Evolutionary conservation across 2,888 invertebrate species (phyloP), one percentile per base, ranked within the genome.

Genomic region (Melipona bicolor): DNA sequence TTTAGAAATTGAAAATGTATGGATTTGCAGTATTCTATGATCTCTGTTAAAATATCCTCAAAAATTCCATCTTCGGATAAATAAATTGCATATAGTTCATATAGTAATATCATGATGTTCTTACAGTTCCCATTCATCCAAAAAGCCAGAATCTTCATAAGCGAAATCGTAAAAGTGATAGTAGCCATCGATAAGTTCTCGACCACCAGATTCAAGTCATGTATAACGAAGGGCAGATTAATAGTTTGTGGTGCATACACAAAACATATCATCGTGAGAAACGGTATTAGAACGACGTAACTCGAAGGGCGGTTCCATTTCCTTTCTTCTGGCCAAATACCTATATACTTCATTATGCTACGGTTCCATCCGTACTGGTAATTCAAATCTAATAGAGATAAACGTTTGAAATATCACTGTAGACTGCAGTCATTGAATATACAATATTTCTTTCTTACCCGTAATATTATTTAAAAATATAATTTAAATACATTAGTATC

Each of bases 291-390:
- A 4, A 65, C 59, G 19, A 36, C 27, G 3, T 89, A 89, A 9
- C 52, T 88, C 15, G 80, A 87, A 24, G 50, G 59, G 49, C 15
- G 70, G 15, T 62, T n/a, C 67, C 80, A 56, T 56, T 27, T 61
- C 15, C 72, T 79, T 11, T 86, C 77, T 11, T 84, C 83, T 2
- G 92, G 92, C 92, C 92, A 92, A 19, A 88, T 83, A 3, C 92
- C 92, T 32, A 91, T 79, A 11, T 89, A 70, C 1, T 36, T 81
- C 87, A 91, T 85, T 15, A 83, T 88, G 9, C 87, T 87, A 54
- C 88, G 85, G 32, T 91, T 91, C 88, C 91, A 91, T 4, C 91
- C 89, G 24, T 83, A 84, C 17, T 85, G 86, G 32, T 90, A 86
- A 1, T 84, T 69, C 3, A 89, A 87, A 69, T 84, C n/a, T 36